Base-by-base conservation (phyloP, 2,113 vertebrate species). In the Mionectes macconnelli region DNA sequence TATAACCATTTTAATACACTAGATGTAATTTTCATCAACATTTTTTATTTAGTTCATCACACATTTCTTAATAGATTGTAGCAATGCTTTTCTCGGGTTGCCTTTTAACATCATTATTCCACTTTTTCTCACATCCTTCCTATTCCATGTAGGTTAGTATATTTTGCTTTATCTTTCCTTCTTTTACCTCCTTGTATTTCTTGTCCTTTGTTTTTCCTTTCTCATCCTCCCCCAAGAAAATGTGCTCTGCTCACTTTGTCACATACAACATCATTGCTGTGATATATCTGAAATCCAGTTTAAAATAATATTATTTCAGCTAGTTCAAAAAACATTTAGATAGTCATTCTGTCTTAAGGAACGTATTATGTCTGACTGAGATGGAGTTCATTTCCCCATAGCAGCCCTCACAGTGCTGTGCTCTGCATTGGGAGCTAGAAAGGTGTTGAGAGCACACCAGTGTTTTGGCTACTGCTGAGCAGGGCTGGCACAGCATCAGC, bases 361-460 rank as follows among this genome's bases (percentile, higher is more conserved):
- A 44, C 30, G 45, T 47, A 47, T 22, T 47, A 27, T 17, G 27
- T 8, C 27, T 1, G 45, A 11, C 37, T 9, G 55, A 39, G 63
- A 22, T 14, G 84, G 55, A 60, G 84, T 55, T 33, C 27, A 7
- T 14, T 22, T 47, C 6, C 44, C 7, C n/a, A 2, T 6, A 9
- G 57, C 28, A 18, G 28, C 59, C 6, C 44, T 47, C 35, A 44
- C 44, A 3, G 23, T 1, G 23, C 47, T 17, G 16, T 39, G 22
- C 8, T 5, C 15, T 4, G n/a, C n/a, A 0, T 9, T 1, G 50
- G 50, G 14, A 1, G 17, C 30, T 12, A 1, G 33, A 37, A 11
- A 33, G 4, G 28, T 12, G 45, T 47, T 47, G 28, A 18, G 3
- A 1, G 20, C 39, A 4, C 23, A 10, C 8, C 31, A 13, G 27